These are phyloP conservation scores for Wasmannia auropunctata DNA, from an alignment of 1,140 invertebrate species.

Conservation along the genomic window DNA sequence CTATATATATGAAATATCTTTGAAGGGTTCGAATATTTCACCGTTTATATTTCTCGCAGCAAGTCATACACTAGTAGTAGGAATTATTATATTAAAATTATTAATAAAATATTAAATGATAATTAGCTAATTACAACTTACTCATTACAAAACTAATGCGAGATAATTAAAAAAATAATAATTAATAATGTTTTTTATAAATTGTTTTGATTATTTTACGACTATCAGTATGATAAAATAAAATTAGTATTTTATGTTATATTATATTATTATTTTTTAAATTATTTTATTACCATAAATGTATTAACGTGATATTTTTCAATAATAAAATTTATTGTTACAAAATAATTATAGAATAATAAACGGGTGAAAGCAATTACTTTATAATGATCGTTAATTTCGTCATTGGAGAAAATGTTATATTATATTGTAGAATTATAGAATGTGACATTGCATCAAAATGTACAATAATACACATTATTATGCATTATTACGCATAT, in stretches of 20 bases:
- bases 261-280: no score
- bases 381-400: conserved; percentile 15
- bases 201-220: neutral
- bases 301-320: neutral
- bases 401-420: neutral
- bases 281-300: neutral
- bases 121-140: neutral
- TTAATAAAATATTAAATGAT: neutral
- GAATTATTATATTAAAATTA: neutral
- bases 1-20: no score
- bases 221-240: neutral
- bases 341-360: conserved; percentile 12
- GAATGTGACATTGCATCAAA: neutral
- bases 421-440: neutral
- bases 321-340: neutral
- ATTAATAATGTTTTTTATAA: neutral
- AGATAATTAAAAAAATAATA: neutral
- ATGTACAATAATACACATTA: conserved; percentile 3
- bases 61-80: neutral
- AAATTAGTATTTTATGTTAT: neutral
- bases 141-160: neutral
- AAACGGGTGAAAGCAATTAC: neutral
- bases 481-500: conserved; percentile 16
- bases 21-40: neutral
- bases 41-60: neutral